Evolutionary conservation across 2,113 vertebrate species (phyloP), one percentile per base, ranked within the genome.

Genomic region (Hoplias malabaricus): DNA sequence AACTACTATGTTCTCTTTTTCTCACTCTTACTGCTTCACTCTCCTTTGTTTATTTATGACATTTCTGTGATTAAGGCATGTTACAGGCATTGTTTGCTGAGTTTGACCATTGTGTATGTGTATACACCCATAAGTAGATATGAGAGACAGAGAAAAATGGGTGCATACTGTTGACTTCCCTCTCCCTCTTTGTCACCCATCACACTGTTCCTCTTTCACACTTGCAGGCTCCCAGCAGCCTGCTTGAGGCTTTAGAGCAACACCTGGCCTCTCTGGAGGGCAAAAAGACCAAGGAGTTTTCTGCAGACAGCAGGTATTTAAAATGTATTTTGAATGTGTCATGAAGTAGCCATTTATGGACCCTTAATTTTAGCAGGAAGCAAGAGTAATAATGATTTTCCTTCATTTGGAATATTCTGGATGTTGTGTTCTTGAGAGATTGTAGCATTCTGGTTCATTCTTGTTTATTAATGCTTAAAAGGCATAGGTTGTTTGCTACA

Each of bases 211-310:
- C 13, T 53, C 9, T 34, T 38, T 29, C 16, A 54, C 36, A 34
- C 71, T 73, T 50, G 70, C 86, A 98, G 96, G 95, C 95, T 81
- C 95, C 96, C 80, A 93, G 93, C 90, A 95, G 95, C 90, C 95
- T 98, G 85, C 91, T 96, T 88, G 96, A 97, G 91, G 94, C 96
- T 73, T 84, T 99, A 66, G 95, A 96, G 88, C 95, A 98, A 79
- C 96, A 99, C 87, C 90, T 98, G 89, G 95, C 93, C 84, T 98
- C 96, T 73, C 91, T 99, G 86, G 96, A 98, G 90, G 94, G 96
- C 70, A 97, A 94, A 88, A 96, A 96, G 86, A 95, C 94, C 75
- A 96, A 97, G 86, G 93, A 96, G 57, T 68, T 94, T 69, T 94
- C 93, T 0, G 93, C 94, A 87, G 93, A 95, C 89, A 94, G 94